phyloP scores from a whole-genome alignment of 2,797 vertebrate species.

The Carduelis carduelis region DNA sequence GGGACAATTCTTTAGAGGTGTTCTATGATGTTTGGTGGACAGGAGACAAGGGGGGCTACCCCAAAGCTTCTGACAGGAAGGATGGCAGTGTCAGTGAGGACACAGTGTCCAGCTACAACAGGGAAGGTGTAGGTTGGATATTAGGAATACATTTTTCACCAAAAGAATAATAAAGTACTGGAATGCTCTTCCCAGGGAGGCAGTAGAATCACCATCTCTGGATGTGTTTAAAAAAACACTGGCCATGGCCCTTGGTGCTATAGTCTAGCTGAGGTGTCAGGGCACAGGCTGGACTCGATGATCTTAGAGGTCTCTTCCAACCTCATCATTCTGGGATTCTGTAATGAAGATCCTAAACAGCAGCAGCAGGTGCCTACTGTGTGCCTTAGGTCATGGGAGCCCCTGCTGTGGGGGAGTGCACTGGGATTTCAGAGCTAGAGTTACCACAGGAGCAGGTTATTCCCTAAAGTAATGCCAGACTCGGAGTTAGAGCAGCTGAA shows the following conservation, averaged over 20 bases:
- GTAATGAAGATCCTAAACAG: background rate
- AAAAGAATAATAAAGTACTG: too few relatives aligned
- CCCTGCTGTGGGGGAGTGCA: rapidly evolving
- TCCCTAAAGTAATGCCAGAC: background rate
- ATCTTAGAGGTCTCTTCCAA: too few relatives aligned
- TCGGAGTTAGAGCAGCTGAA: background rate
- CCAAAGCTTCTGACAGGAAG: background rate
- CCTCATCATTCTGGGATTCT: too few relatives aligned
- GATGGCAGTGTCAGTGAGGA: background rate
- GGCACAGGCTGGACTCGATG: too few relatives aligned
- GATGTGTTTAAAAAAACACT: too few relatives aligned
- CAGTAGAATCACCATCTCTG: too few relatives aligned
- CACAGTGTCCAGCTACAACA: too few relatives aligned
- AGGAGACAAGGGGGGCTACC: background rate
- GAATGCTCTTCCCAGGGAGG: too few relatives aligned
- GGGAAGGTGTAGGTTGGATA: too few relatives aligned
- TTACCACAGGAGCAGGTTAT: background rate
- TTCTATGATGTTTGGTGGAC: background rate
- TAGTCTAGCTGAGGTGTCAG: too few relatives aligned
- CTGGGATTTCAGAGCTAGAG: background rate
- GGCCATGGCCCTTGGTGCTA: too few relatives aligned
- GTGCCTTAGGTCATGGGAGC: background rate
- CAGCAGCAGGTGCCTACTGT: background rate
- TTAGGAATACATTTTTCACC: too few relatives aligned
- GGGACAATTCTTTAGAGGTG: rapidly evolving